Evolutionary conservation across 2,113 vertebrate genomes (phyloP).

Genomic region (Myotis lucifugus): DNA sequence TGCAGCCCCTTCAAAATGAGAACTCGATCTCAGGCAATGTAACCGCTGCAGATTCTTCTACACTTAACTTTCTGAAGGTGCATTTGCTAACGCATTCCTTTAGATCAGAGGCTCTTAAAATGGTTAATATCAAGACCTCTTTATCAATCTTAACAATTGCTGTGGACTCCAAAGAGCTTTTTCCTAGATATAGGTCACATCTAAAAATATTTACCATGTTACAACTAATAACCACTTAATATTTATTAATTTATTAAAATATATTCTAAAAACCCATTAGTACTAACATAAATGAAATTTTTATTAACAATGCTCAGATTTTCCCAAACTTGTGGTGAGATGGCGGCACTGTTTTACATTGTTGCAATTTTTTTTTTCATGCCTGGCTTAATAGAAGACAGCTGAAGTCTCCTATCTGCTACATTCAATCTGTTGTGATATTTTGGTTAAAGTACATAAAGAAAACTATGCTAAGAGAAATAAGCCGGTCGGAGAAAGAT

Average conservation of each 20-base stretch:
- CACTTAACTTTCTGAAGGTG: background rate
- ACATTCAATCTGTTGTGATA: background rate
- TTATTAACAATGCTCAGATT: constrained; percentile 2
- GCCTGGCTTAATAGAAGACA: background rate
- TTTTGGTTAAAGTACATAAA: background rate
- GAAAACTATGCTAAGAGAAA: background rate
- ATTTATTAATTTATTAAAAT: constrained; percentile 11
- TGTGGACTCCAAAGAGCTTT: background rate
- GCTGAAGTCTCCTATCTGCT: background rate
- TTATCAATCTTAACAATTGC: background rate
- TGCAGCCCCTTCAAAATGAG: background rate
- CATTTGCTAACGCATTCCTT: background rate
- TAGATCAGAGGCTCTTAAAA: background rate
- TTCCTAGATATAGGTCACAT: background rate
- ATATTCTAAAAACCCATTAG: background rate
- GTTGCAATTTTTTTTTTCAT: background rate
- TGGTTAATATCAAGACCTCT: background rate
- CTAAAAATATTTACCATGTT: background rate
- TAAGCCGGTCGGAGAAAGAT: no score
- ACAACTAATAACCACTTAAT: background rate
- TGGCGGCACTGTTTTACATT: background rate
- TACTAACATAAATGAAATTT: background rate
- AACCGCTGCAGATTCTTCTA: background rate
- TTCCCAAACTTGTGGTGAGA: background rate
- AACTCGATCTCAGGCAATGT: background rate